These are phyloP conservation scores for Apamea epomidion DNA, from an alignment of 2,888 invertebrate species.

Conservation along the genomic window DNA sequence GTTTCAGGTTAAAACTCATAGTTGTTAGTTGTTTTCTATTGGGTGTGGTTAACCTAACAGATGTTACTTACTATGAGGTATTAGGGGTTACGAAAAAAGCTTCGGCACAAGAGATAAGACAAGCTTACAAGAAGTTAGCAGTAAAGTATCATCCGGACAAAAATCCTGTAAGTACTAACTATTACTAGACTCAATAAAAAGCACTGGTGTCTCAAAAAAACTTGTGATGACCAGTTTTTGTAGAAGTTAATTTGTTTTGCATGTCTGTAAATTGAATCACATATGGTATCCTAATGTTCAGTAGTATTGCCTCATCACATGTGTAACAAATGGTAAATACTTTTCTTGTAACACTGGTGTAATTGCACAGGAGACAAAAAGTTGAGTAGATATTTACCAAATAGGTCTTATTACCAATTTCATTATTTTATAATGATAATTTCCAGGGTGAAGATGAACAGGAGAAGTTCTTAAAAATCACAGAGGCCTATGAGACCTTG, in stretches of 20 bases:
- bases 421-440: neutral
- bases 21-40: constrained; percentile 71
- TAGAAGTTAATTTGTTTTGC: constrained; percentile 1
- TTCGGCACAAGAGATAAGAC: constrained; percentile 92
- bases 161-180: constrained; percentile 86
- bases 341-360: neutral
- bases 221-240: neutral
- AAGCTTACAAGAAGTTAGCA: constrained; percentile 94
- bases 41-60: constrained; percentile 76
- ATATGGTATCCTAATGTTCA: neutral
- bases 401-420: neutral
- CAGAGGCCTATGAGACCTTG: constrained; percentile 96
- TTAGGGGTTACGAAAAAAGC: constrained; percentile 92
- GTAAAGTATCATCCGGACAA: constrained; percentile 95
- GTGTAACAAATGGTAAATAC: neutral
- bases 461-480: constrained; percentile 94
- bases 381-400: neutral
- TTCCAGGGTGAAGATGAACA: constrained; percentile 93
- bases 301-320: neutral
- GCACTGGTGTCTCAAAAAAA: neutral
- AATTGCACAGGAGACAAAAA: neutral
- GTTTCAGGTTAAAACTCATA: constrained; percentile 77
- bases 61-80: constrained; percentile 91
- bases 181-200: neutral
- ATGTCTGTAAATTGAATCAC: neutral